These are phyloP conservation scores for Oceanites oceanicus DNA, from an alignment of 2,113 vertebrate species.

Conservation along the genomic window DNA sequence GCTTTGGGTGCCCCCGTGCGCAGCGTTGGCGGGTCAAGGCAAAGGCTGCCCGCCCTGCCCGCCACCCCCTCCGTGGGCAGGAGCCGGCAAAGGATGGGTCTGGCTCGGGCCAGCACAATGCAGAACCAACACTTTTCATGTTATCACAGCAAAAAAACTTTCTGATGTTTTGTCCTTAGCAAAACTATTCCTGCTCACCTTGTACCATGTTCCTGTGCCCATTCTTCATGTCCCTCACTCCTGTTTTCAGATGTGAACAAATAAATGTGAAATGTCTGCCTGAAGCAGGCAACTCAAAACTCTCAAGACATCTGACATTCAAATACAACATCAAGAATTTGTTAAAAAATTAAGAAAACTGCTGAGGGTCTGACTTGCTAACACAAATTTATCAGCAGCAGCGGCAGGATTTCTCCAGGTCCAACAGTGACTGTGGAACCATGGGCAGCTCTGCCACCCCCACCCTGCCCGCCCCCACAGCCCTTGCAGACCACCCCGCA, in stretches of 20 bases:
- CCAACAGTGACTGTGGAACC: neutral
- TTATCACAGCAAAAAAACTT: neutral
- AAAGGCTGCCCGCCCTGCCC: too few species aligned
- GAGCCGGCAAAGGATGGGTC: neutral
- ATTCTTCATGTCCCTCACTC: too few species aligned
- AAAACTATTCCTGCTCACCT: neutral
- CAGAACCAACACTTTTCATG: neutral
- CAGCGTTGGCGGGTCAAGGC: too few species aligned
- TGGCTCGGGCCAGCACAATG: neutral
- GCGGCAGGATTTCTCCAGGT: neutral
- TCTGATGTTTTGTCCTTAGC: neutral
- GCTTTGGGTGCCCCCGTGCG: too few species aligned
- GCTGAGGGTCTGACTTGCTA: neutral
- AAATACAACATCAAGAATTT: too few species aligned
- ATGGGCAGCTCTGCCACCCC: neutral
- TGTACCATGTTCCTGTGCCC: neutral
- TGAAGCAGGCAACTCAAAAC: neutral
- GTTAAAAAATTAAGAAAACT: neutral
- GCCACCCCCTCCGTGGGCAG: too few species aligned
- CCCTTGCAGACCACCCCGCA: neutral
- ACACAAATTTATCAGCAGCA: neutral
- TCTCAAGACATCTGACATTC: neutral
- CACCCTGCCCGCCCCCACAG: neutral
- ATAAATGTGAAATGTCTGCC: neutral
- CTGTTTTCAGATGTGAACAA: neutral